Percentiles rank a stretch among this genome's conserved stretches.
phyloP scores from a whole-genome alignment of 2,113 vertebrate genomes.

The Himantopus leucocephalus region DNA sequence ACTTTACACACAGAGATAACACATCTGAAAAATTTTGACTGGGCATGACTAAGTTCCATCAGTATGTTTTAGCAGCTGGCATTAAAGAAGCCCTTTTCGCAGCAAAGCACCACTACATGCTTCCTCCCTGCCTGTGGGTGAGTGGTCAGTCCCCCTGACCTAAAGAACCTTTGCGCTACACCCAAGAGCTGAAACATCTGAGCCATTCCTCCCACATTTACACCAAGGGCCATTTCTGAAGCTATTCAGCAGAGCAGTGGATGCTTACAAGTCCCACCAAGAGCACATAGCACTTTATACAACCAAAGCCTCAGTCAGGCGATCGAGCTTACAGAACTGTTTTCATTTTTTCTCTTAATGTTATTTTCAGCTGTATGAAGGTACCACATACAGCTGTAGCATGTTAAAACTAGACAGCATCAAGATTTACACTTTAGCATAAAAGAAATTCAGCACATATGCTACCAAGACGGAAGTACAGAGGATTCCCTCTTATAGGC shows the following conservation, averaged over 20 bases:
- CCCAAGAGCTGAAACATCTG: accelerated
- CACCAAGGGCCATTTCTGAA: neutral
- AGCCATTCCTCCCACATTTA: neutral
- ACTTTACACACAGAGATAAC: neutral
- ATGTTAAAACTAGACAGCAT: neutral
- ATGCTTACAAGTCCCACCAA: neutral
- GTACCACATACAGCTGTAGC: neutral
- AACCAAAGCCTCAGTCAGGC: neutral
- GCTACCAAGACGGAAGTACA: neutral
- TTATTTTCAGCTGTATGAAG: neutral
- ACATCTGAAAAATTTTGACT: neutral
- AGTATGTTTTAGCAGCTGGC: neutral
- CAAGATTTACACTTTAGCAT: neutral
- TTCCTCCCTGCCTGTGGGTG: neutral
- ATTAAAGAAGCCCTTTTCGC: neutral
- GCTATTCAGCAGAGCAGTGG: neutral
- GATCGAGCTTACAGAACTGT: neutral
- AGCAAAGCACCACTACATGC: neutral
- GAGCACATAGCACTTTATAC: neutral
- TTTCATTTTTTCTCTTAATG: neutral
- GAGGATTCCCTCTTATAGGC: neutral
- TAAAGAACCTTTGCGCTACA: neutral
- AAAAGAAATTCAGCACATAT: neutral
- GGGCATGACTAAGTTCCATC: neutral
- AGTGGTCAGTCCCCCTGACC: neutral